Evolutionary conservation across 2,797 vertebrate species (phyloP), one percentile per base, ranked within the genome.

Genomic region (Selene dorsalis): DNA sequence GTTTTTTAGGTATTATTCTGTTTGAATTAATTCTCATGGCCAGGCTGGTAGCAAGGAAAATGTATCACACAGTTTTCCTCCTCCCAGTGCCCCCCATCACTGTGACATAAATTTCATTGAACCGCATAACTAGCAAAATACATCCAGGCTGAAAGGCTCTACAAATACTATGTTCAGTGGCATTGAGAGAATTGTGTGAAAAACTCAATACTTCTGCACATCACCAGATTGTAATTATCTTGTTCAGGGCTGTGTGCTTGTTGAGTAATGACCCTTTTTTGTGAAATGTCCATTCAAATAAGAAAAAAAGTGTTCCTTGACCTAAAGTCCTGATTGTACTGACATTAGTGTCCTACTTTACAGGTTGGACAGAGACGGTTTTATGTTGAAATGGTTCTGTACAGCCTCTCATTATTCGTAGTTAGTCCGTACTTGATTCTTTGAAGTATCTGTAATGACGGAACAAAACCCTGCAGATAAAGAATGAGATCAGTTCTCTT

Each of bases 61-160:
- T 47, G 68, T n/a, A 24, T 67, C 50, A 43, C n/a, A 52, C 32
- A 52, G 43, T 18, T 32, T 30, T n/a, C 41, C 58, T 66, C 20
- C 63, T 56, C 41, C 30, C n/a, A 66, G 12, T 4, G 20, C 26
- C 32, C 38, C 38, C 14, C 1, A 0, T 43, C 52, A 62, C 39
- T 38, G 64, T 78, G 67, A 35, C 32, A 35, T 35, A 35, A 35
- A 35, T 9, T 6, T 8, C 32, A 35, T 9, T 35, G 32, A 35
- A 35, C 32, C 32, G 9, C 32, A 35, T 35, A 32, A 32, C 7
- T 32, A 32, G 4, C 7, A 35, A 57, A 28, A 26, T 57, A 26
- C 13, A 43, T 14, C 9, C 4, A 3, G 7, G n/a, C 38, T 38
- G 39, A 56, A 45, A 73, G 32, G 6, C 45, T 5, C 7, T 47